Conservation (phyloP, 2,113 vertebrate genomes). For the Piaya cayana region DNA sequence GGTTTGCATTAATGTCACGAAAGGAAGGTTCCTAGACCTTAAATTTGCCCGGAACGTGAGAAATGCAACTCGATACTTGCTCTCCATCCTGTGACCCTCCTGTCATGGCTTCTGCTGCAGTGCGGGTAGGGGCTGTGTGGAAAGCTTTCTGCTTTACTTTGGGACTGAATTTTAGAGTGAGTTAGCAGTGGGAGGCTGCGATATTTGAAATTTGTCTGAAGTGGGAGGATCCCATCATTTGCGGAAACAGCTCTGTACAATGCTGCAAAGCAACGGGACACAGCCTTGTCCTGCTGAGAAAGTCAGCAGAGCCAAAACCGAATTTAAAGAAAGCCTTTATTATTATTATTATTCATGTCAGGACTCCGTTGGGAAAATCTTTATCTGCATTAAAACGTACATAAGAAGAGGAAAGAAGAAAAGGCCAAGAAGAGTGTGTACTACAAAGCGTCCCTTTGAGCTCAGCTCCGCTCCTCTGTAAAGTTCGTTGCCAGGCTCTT, state of each 20-base stretch:
- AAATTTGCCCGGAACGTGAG: not conserved
- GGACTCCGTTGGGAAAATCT: slow-evolving; percentile 68
- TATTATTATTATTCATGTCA: slow-evolving; percentile 77
- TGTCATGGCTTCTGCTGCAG: not conserved
- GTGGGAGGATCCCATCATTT: slow-evolving; percentile 19
- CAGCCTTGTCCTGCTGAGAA: slow-evolving; percentile 55
- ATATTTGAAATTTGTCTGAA: not conserved
- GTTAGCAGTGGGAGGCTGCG: not conserved
- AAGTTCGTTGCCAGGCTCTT: slow-evolving; percentile 66
- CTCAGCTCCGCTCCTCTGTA: slow-evolving; percentile 57
- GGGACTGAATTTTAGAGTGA: not conserved
- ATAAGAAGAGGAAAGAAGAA: slow-evolving; percentile 73
- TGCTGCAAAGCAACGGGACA: slow-evolving; percentile 28
- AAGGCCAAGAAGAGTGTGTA: slow-evolving; percentile 66
- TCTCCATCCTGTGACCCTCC: not conserved
- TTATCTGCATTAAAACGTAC: slow-evolving; percentile 76
- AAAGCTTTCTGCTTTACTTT: not conserved
- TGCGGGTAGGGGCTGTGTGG: not conserved
- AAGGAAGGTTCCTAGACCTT: not conserved
- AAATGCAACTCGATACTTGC: not conserved
- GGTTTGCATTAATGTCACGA: not conserved
- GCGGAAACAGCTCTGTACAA: slow-evolving; percentile 4
- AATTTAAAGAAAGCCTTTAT: slow-evolving; percentile 68
- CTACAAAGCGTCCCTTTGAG: slow-evolving; percentile 75
- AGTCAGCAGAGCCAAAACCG: slow-evolving; percentile 63